Conservation (phyloP, 1,140 invertebrate genomes). For the Leptinotarsa lineolata region DNA sequence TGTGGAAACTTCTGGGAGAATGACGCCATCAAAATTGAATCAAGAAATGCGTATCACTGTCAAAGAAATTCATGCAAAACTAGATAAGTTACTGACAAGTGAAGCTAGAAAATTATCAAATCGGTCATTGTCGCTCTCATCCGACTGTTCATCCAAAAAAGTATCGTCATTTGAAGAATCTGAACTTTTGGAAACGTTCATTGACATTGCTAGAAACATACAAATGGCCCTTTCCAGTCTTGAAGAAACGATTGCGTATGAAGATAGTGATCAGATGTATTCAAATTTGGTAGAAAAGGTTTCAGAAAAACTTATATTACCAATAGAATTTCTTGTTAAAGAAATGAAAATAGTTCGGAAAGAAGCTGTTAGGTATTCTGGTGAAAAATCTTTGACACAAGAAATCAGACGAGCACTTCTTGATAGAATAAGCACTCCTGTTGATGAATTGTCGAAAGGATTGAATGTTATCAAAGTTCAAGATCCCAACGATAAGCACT, state of each 20-base stretch:
- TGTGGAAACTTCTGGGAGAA: conserved; percentile 56
- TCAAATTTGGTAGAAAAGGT: conserved; percentile 44
- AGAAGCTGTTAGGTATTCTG: conserved; percentile 54
- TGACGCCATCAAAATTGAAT: conserved; percentile 55
- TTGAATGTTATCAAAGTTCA: conserved; percentile 55
- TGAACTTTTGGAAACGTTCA: conserved; percentile 39
- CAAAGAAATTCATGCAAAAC: conserved; percentile 59
- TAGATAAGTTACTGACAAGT: conserved; percentile 58
- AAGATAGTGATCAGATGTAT: conserved; percentile 52
- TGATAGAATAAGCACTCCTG: conserved; percentile 58
- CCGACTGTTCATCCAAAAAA: conserved; percentile 11
- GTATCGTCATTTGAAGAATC: conserved; percentile 39
- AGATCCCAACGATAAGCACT: conserved; percentile 36
- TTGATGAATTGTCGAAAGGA: conserved; percentile 59
- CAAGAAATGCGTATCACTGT: conserved; percentile 60
- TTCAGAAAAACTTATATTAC: conserved; percentile 57
- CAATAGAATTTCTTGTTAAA: conserved; percentile 47
- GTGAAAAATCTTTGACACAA: conserved; percentile 58
- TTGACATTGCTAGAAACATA: conserved; percentile 52
- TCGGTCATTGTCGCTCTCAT: conserved; percentile 32
- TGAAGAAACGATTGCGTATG: conserved; percentile 55
- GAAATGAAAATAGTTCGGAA: conserved; percentile 57
- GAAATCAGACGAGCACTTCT: conserved; percentile 60
- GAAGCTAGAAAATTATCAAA: conserved; percentile 44
- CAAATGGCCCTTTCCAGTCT: conserved; percentile 57